Evolutionary conservation across 92 coral and sea anemone species (phyloP).

Genomic region (Galaxea fascicularis): DNA sequence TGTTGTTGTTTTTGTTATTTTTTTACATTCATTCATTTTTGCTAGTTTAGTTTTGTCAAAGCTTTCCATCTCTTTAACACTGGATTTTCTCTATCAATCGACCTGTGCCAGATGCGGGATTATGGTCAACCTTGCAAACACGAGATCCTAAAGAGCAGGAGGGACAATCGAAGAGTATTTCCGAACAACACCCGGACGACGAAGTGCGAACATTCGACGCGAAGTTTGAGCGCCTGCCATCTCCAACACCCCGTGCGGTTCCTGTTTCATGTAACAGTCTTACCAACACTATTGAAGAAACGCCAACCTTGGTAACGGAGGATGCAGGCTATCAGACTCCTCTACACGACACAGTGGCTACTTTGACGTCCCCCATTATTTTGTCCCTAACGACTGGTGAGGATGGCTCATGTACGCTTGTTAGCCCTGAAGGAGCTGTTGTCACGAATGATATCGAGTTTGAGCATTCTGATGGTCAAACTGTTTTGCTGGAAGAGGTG

Average conservation of each 20-base stretch:
- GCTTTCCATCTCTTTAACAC: not conserved
- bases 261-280: not conserved
- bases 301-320: not conserved
- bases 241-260: not conserved
- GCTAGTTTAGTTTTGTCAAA: not conserved
- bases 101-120: constrained; percentile 10
- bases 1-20: not conserved
- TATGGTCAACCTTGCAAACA: constrained; percentile 23
- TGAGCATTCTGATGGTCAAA: not conserved
- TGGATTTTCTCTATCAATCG: not conserved
- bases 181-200: not conserved
- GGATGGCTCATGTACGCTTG: constrained; percentile 6
- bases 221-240: not conserved
- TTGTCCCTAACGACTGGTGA: constrained; percentile 25
- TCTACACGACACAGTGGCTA: not conserved
- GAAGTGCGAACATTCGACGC: not conserved
- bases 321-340: not conserved
- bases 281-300: not conserved
- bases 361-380: constrained; percentile 23
- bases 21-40: not conserved
- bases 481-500: constrained; percentile 1
- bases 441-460: not conserved
- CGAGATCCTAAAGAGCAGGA: not conserved
- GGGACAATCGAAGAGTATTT: not conserved
- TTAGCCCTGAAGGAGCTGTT: constrained; percentile 18